Conservation (phyloP, 1,140 invertebrate genomes). For the Arion vulgaris region DNA sequence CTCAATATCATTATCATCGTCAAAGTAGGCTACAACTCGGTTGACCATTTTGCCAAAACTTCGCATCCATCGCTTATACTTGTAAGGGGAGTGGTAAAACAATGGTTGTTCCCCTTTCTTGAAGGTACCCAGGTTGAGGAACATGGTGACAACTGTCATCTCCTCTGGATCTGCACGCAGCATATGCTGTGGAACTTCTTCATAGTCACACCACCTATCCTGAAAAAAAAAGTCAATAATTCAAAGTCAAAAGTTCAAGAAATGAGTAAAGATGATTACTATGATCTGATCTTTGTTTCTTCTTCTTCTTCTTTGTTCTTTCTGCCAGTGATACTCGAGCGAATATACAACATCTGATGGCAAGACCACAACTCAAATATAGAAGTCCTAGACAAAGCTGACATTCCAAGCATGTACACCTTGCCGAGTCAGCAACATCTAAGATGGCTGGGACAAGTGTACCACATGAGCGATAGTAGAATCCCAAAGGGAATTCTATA, state of each 20-base stretch:
- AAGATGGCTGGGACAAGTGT: too few relatives aligned
- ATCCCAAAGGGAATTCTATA: too few relatives aligned
- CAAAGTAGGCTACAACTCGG: conserved; percentile 32
- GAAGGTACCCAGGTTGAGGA: conserved; percentile 28
- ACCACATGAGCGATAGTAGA: too few relatives aligned
- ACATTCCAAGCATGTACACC: too few relatives aligned
- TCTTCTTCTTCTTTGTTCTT: neutral
- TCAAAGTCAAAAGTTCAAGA: neutral
- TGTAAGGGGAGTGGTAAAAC: conserved; percentile 32
- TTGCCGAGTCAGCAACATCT: too few relatives aligned
- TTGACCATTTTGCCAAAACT: conserved; percentile 35
- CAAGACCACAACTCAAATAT: too few relatives aligned
- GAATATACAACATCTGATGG: too few relatives aligned
- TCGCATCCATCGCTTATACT: conserved; percentile 35
- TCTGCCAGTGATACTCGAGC: too few relatives aligned
- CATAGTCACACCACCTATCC: conserved; percentile 33
- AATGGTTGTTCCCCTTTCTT: conserved; percentile 33
- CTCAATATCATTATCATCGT: conserved; percentile 29
- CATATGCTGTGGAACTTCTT: conserved; percentile 17
- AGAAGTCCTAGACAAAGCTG: too few relatives aligned
- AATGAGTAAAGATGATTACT: neutral
- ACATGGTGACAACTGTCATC: conserved; percentile 40
- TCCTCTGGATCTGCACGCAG: conserved; percentile 18
- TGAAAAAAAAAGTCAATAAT: conserved; percentile 7
- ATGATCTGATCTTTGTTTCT: neutral